Evolutionary conservation across 2,888 invertebrate species (phyloP).

Genomic region (Hofmannophila pseudospretella): DNA sequence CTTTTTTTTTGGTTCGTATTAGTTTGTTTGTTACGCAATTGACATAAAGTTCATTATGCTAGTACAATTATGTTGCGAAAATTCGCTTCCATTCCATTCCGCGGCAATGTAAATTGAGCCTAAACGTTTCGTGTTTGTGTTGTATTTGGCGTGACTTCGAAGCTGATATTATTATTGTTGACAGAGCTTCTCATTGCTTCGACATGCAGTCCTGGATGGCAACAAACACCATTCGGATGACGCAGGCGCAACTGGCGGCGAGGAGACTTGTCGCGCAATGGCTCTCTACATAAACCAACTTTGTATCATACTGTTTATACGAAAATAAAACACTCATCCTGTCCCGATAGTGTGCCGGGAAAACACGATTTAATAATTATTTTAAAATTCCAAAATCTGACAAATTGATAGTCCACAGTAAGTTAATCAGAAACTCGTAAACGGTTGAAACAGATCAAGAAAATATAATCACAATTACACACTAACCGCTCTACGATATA

Average conservation of each 20-base stretch:
- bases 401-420: slow-evolving; percentile 65
- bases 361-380: slow-evolving; percentile 62
- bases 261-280: slow-evolving; percentile 52
- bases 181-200: slow-evolving; percentile 68
- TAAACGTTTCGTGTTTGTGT: too few relatives aligned
- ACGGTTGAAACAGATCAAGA: slow-evolving; percentile 61
- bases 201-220: slow-evolving; percentile 54
- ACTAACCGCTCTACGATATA: slow-evolving; percentile 59
- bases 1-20: too few relatives aligned
- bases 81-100: too few relatives aligned
- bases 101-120: too few relatives aligned
- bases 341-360: slow-evolving; percentile 49
- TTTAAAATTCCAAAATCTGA: slow-evolving; percentile 71
- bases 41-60: too few relatives aligned
- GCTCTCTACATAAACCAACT: slow-evolving; percentile 30
- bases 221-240: slow-evolving; percentile 60
- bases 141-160: too few relatives aligned
- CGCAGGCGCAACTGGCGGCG: slow-evolving; percentile 47
- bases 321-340: slow-evolving; percentile 39
- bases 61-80: too few relatives aligned
- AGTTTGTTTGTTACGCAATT: too few relatives aligned
- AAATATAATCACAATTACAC: slow-evolving; percentile 62
- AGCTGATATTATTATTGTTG: too few relatives aligned
- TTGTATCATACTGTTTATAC: not conserved
- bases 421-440: slow-evolving; percentile 60